These are phyloP conservation scores for Batillaria attramentaria DNA, from an alignment of 1,140 invertebrate species.

Conservation along the genomic window DNA sequence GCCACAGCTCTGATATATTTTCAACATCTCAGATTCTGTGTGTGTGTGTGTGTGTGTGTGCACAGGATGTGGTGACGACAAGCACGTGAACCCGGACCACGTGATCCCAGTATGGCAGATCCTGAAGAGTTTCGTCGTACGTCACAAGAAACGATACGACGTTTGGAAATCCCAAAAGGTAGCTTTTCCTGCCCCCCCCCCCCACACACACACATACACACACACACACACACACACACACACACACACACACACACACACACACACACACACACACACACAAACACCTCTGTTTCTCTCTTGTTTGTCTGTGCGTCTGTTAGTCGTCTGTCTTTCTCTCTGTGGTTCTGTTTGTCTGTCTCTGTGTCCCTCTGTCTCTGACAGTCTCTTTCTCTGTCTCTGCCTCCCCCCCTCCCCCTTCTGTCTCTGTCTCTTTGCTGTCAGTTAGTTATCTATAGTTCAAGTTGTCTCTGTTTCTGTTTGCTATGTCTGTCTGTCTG, in stretches of 20 bases:
- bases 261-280: not conserved
- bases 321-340: not conserved
- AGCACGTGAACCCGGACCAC: not conserved
- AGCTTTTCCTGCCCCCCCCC: too few relatives aligned
- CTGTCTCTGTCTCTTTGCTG: too few relatives aligned
- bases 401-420: too few relatives aligned
- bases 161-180: not conserved
- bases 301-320: not conserved
- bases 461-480: not conserved
- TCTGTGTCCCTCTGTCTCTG: not conserved
- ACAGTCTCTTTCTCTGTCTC: too few relatives aligned
- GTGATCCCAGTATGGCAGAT: slow-evolving; percentile 4
- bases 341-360: not conserved
- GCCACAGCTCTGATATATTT: too few relatives aligned
- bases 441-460: too few relatives aligned
- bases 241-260: not conserved
- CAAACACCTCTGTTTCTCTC: not conserved
- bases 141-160: not conserved
- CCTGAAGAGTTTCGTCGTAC: not conserved
- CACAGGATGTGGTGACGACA: not conserved
- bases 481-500: not conserved
- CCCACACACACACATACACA: not conserved
- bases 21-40: too few relatives aligned
- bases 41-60: not conserved
- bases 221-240: not conserved